Conservation (phyloP, 2,113 vertebrate species). For the Scomber scombrus region DNA sequence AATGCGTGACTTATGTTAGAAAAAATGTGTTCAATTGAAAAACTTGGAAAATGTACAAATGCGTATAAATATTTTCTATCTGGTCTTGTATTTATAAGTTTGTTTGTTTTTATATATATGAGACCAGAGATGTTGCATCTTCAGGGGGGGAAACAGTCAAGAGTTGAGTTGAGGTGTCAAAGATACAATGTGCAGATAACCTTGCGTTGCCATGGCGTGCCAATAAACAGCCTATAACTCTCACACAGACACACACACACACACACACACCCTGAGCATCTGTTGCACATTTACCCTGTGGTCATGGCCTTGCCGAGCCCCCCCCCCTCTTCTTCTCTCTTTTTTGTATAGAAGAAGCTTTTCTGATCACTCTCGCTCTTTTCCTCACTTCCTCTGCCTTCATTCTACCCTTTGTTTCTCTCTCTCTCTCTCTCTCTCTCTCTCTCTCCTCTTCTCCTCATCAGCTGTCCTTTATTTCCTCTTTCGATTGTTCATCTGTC, state of each 20-base stretch:
- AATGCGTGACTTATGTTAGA: too few species aligned
- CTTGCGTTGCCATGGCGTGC: constrained; percentile 28
- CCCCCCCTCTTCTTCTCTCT: constrained; percentile 11
- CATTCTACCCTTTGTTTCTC: background rate
- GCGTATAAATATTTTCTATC: too few species aligned
- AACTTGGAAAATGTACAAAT: too few species aligned
- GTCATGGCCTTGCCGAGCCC: constrained; percentile 45
- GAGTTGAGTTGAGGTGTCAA: constrained; percentile 13
- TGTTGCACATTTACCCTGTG: constrained; percentile 70
- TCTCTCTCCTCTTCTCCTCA: background rate
- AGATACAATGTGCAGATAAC: constrained; percentile 51
- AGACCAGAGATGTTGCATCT: background rate
- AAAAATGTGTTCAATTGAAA: too few species aligned
- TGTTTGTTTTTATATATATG: too few species aligned
- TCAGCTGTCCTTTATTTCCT: constrained; percentile 23
- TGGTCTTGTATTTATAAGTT: too few species aligned
- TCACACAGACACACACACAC: constrained; percentile 12
- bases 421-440: background rate
- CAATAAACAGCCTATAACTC: constrained; percentile 55
- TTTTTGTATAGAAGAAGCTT: background rate
- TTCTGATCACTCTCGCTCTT: background rate
- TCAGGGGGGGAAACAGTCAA: background rate
- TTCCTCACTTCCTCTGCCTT: background rate
- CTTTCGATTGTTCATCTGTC: background rate
- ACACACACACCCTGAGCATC: constrained; percentile 57